Base-by-base conservation (phyloP, 2,797 vertebrate species). In the Nyctalus aviator region DNA sequence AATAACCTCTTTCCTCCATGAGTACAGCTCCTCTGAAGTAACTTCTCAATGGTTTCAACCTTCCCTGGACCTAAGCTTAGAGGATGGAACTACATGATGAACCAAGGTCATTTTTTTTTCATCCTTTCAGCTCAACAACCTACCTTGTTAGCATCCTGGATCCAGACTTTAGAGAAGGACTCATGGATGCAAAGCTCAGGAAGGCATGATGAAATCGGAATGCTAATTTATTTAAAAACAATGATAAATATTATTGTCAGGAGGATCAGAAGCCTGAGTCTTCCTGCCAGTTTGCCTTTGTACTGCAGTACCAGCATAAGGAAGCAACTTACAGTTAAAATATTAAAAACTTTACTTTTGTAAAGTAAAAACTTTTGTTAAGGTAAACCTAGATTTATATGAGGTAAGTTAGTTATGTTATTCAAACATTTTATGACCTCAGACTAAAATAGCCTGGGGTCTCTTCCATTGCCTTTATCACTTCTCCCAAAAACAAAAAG, bases 361-460 rank as follows among this genome's bases (percentile, higher is more conserved):
- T n/a, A n/a, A n/a, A n/a, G n/a, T 85, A 11, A 92, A 82, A 81
- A 85, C 7, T 46, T 5, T 57, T 88, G 41, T 12, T 73, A 64
- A 78, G 7, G 21, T 55, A 23, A 55, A 23, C 71, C 44, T 75
- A 93, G 62, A 69, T 84, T 85, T 23, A 96, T 44, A 71, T 73
- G 7, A 90, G 7, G 8, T 55, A 46, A 96, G 5, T 64, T 76
- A 88, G 84, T 90, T 82, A 76, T 46, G 84, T 62, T 81, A 95
- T 69, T 85, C 30, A 81, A 77, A 55, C 35, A 81, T 84, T 81
- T 95, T 81, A 62, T 84, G 44, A 66, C 10, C 69, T 76, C 32
- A 55, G 35, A 68, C 30, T 85, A 73, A 48, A 68, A 55, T 46
- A 71, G 32, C 14, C 68, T 77, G 15, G 6, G 21, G 41, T 7